Evolutionary conservation across 1,140 invertebrate species (phyloP).

Genomic region (Thaumatotibia leucotreta): DNA sequence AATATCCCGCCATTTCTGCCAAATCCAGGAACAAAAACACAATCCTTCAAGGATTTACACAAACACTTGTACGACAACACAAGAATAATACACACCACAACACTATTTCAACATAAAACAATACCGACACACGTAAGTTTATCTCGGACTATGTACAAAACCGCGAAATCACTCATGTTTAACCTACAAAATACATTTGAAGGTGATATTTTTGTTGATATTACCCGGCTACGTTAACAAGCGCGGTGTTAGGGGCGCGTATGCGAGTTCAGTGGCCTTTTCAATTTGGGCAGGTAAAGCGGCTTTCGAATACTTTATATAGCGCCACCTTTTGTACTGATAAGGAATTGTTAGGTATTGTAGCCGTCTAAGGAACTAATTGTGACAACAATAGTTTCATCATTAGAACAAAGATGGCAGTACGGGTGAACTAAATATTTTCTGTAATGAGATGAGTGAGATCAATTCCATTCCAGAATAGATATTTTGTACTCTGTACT

Average conservation of each 20-base stretch:
- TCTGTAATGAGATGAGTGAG: no score
- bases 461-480: no score
- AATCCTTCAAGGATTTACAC: constrained; percentile 23
- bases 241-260: constrained; percentile 19
- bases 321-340: constrained; percentile 1
- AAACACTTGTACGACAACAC: constrained; percentile 21
- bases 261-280: constrained; percentile 16
- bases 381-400: neutral
- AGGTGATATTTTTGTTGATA: constrained; percentile 77
- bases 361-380: neutral
- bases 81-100: constrained; percentile 32
- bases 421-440: no score
- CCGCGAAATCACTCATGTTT: constrained; percentile 70
- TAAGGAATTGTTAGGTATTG: neutral
- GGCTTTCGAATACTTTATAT: constrained; percentile 17
- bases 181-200: constrained; percentile 76
- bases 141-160: constrained; percentile 57
- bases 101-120: constrained; percentile 27
- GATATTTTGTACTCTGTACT: no score
- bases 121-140: constrained; percentile 37
- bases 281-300: constrained; percentile 57
- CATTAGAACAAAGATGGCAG: neutral
- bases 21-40: constrained; percentile 28
- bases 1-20: constrained; percentile 52
- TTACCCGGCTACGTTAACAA: constrained; percentile 37